A percentile compares a stretch with the other conserved stretches of the same genome.
Conservation (phyloP, 2,113 vertebrate genomes). For the Phocoena sinus region DNA sequence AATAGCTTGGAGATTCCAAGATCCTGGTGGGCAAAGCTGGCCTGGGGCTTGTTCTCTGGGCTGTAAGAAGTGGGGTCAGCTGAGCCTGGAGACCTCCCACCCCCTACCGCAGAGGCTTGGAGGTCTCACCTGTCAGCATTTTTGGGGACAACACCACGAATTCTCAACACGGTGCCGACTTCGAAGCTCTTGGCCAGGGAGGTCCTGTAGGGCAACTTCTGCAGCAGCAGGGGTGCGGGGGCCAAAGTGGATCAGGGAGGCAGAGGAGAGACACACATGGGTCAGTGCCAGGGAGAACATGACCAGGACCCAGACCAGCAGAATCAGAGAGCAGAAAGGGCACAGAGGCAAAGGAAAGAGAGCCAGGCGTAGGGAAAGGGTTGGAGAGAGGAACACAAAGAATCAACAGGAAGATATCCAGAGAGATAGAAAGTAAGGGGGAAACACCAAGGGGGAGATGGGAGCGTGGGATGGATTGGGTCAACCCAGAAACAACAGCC, state of each 20-base stretch:
- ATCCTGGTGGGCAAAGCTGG: not conserved
- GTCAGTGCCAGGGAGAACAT: not conserved
- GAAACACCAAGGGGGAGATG: not conserved
- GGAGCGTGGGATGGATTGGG: not conserved
- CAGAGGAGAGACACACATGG: not conserved
- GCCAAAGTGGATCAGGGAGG: not conserved
- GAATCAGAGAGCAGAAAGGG: not conserved
- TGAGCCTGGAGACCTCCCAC: not conserved
- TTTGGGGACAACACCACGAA: conserved; percentile 16
- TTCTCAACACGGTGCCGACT: not conserved
- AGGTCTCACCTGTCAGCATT: conserved; percentile 33
- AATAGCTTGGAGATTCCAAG: not conserved
- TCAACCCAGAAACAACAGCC: not conserved
- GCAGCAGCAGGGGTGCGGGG: not conserved
- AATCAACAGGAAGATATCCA: not conserved
- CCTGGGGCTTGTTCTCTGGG: too few relatives aligned
- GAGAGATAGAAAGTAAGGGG: not conserved
- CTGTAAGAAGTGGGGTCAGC: not conserved
- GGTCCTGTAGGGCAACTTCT: conserved; percentile 42
- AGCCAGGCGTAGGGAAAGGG: not conserved
- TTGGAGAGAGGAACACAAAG: not conserved
- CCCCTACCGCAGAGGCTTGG: accelerated
- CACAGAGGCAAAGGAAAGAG: not conserved
- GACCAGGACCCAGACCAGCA: not conserved
- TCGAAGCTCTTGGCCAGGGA: not conserved